Conservation (phyloP, 2,797 vertebrate genomes). For the Tapirus indicus region DNA sequence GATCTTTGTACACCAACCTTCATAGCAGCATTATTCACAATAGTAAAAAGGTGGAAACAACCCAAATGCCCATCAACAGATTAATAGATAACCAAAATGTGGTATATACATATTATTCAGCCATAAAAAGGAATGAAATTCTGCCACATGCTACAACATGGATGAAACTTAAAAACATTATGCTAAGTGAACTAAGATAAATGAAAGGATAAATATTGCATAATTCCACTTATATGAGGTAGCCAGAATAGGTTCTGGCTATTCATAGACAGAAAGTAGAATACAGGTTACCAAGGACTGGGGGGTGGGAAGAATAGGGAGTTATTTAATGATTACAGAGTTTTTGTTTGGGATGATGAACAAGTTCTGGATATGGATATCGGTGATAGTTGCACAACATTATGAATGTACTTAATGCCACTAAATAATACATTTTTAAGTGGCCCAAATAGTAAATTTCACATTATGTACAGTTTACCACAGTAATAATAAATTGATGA, state of each 20-base stretch:
- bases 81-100: not conserved
- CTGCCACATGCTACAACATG: slow-evolving; percentile 6
- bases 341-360: slow-evolving; percentile 40
- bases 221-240: not conserved
- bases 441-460: not conserved
- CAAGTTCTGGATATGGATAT: not conserved
- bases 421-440: not conserved
- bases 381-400: not conserved
- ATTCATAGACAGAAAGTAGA: slow-evolving; percentile 19
- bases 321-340: not conserved
- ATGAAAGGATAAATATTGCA: not conserved
- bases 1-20: not conserved
- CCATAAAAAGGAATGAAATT: slow-evolving; percentile 43
- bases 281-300: not conserved
- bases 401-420: slow-evolving; percentile 25
- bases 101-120: not conserved
- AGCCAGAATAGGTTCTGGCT: not conserved
- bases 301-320: too few relatives aligned
- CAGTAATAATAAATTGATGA: not conserved
- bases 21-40: not conserved
- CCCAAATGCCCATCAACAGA: not conserved
- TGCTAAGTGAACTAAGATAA: not conserved
- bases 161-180: slow-evolving; percentile 26
- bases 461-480: not conserved
- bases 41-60: not conserved